phyloP scores from a whole-genome alignment of 2,113 vertebrate species.

The Phainopepla nitens region DNA sequence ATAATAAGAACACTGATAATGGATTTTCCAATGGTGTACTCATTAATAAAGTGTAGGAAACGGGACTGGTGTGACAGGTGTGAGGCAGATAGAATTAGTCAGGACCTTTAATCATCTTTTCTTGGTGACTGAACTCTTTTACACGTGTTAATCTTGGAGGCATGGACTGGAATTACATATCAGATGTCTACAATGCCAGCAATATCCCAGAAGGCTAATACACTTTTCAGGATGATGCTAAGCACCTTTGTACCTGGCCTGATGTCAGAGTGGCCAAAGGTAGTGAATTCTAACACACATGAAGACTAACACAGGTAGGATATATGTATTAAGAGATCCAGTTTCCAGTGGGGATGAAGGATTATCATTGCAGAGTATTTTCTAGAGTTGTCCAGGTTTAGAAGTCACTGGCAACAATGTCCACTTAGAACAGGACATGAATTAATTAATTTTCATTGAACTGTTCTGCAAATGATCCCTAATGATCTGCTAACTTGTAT shows the following conservation, averaged over 20 bases:
- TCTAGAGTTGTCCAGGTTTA: neutral
- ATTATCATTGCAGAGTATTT: neutral
- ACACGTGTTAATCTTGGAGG: neutral
- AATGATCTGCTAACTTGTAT: neutral
- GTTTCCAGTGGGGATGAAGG: neutral
- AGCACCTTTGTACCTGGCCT: neutral
- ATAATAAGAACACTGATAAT: conserved; percentile 5
- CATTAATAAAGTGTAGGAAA: conserved; percentile 6
- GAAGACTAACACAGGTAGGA: neutral
- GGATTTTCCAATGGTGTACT: neutral
- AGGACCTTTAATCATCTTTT: conserved; percentile 3
- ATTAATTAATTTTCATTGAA: neutral
- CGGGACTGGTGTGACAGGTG: neutral
- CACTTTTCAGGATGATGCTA: neutral
- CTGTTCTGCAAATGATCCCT: neutral
- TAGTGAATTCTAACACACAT: neutral
- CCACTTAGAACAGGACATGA: neutral
- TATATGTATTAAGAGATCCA: neutral
- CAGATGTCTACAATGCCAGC: neutral
- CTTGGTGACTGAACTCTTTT: neutral
- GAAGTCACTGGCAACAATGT: neutral
- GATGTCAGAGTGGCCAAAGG: neutral
- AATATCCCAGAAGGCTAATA: neutral
- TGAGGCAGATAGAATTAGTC: neutral
- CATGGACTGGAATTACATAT: neutral